Conservation (phyloP, 2,888 invertebrate genomes). For the Phoenoteleia sp. region DNA sequence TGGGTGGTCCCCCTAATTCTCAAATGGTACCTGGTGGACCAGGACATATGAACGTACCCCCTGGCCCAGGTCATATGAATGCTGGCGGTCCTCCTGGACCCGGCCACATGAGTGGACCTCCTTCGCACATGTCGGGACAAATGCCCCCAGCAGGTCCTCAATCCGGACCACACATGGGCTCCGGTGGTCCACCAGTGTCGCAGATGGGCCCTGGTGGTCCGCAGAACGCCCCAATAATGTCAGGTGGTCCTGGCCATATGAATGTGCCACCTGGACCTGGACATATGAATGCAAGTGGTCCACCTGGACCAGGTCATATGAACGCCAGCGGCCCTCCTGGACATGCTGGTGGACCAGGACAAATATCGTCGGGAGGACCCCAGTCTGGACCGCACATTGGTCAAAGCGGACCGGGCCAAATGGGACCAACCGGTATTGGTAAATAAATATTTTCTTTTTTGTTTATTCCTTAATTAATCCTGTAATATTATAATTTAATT, state of each 20-base stretch:
- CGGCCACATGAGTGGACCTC: slow-evolving; percentile 78
- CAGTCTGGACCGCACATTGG: slow-evolving; percentile 78
- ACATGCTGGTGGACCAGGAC: slow-evolving; percentile 47
- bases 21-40: slow-evolving; percentile 83
- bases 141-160: slow-evolving; percentile 59
- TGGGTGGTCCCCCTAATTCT: slow-evolving; percentile 79
- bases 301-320: slow-evolving; percentile 78
- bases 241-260: slow-evolving; percentile 85
- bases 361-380: slow-evolving; percentile 77
- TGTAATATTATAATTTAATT: no score
- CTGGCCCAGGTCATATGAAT: slow-evolving; percentile 78
- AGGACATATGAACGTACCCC: slow-evolving; percentile 81
- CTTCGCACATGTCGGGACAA: slow-evolving; percentile 76
- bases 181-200: slow-evolving; percentile 78
- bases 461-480: neutral
- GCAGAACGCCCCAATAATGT: slow-evolving; percentile 71
- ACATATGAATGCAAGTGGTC: slow-evolving; percentile 78
- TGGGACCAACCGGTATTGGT: slow-evolving; percentile 71
- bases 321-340: slow-evolving; percentile 71
- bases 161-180: slow-evolving; percentile 70
- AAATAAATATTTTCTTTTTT: neutral
- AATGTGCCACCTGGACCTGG: slow-evolving; percentile 76
- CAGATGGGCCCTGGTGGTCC: slow-evolving; percentile 84
- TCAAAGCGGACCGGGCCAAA: slow-evolving; percentile 80
- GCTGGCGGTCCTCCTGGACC: slow-evolving; percentile 73